Base-by-base conservation (phyloP, 2,113 vertebrate genomes). In the Piprites chloris region DNA sequence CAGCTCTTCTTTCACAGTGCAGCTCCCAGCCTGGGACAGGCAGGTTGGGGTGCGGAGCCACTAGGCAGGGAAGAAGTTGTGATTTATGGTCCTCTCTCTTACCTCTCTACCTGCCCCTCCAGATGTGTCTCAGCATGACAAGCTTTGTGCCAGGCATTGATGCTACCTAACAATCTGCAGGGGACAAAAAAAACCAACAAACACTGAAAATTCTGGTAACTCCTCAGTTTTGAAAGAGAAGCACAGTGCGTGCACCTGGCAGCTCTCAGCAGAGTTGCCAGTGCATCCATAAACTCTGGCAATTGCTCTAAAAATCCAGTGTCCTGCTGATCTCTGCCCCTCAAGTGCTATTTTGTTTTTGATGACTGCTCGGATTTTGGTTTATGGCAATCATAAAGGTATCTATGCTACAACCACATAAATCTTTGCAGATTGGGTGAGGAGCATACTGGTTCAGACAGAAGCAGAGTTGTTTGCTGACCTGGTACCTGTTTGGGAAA, bases 101-200 rank as follows among this genome's bases (percentile, higher is more conserved):
- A 2, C 30, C 3, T 89, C 91, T 65, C 27, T 89, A 27, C 53
- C n/a, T 77, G 24, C 58, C 73, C 7, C 4, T 74, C 72, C 91
- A 92, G 92, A 68, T 95, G 86, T 84, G 56, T 71, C 61, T 46
- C 83, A 81, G 83, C 80, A 74, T 14, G 79, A 74, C 33, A 14
- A 74, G 52, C 19, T 44, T 44, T 59, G 61, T 74, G 80, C 91
- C 91, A 95, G 47, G 33, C 39, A 8, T 90, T 19, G 7, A 39
- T 80, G 63, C 65, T 94, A 53, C 66, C n/a, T 87, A 37, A 30
- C 3, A 47, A 41, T 71, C 73, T 84, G 46, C 71, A 50, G 7
- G 27, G 12, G 7, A 8, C 26, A 41, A 47, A 32, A 49, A 35
- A n/a, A 28, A n/a, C 14, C 16, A 26, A 16, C 23, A 16, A 19